phyloP scores from a whole-genome alignment of 2,797 vertebrate genomes.

The Poliocrania exsul region DNA sequence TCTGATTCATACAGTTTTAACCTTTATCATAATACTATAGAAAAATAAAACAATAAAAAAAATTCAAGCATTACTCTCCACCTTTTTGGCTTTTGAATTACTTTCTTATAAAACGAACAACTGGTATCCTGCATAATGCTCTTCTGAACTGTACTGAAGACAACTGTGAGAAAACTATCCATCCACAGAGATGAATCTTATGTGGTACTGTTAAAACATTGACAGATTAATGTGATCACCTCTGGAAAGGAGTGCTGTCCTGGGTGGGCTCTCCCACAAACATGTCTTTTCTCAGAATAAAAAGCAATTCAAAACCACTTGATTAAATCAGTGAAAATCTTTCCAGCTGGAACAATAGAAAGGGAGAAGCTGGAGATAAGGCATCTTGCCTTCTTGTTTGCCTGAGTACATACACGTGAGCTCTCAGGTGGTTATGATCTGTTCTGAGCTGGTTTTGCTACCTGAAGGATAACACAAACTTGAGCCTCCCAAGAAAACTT shows the following conservation, averaged over 20 bases:
- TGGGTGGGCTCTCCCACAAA: background rate
- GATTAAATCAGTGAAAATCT: background rate
- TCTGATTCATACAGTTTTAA: background rate
- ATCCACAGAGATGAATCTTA: background rate
- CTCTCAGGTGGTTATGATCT: background rate
- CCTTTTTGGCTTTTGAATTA: background rate
- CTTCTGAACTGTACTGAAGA: background rate
- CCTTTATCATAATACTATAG: background rate
- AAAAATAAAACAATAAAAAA: background rate
- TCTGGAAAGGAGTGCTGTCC: background rate
- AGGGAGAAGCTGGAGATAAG: background rate
- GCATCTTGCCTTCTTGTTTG: accelerated
- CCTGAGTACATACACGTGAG: accelerated
- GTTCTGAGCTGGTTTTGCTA: background rate
- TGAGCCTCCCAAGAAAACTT: background rate
- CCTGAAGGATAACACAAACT: background rate
- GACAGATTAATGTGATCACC: background rate
- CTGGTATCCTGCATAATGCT: background rate
- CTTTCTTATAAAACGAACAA: background rate
- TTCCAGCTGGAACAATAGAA: background rate
- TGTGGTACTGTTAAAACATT: background rate
- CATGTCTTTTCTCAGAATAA: background rate
- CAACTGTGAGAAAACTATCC: background rate
- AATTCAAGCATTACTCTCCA: background rate
- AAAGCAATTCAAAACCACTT: background rate